Base-by-base conservation (phyloP, 2,888 invertebrate genomes). In the Esperia sulphurella region DNA sequence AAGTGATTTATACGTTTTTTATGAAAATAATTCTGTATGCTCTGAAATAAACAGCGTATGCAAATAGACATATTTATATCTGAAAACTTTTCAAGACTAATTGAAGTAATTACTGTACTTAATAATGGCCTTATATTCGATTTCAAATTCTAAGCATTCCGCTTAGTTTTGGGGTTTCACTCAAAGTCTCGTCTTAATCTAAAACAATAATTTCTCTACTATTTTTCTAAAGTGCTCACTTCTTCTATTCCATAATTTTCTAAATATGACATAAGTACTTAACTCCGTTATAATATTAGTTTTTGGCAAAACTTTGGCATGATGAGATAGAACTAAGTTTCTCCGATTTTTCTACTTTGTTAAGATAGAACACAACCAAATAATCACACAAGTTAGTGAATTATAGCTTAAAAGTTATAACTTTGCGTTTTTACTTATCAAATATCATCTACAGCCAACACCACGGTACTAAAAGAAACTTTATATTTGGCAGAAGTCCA, bases 311-410 rank as follows among this genome's bases (percentile, higher is more conserved):
- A 63, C 52, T 72, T 82, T 85, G 80, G 80, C 79, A 76, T 68
- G 70, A 59, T 62, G 63, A 65, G 57, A 73, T 59, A 64, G 56
- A 67, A 58, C 51, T 65, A 60, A 57, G 69, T 63, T 58, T 63
- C 75, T 75, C 65, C 71, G 73, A 72, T 71, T 80, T 68, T 58
- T 72, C 79, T 79, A 80, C 65, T 64, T 68, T 77, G 75, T 81
- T 79, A 79, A 71, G 63, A 75, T 78, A 80, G 65, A 80, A 86
- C 87, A 87, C 87, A 88, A 87, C 87, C 86, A 79, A 86, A 81
- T 80, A 78, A 84, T 86, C 86, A 85, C 87, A 79, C 86, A 70
- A 74, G 81, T 83, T 79, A 79, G 81, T 82, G 76, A 71, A 70
- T 65, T 70, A 78, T 63, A 73, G 67, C 54, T 48, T 56, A 45